phyloP scores from a whole-genome alignment of 2,113 vertebrate species.

The Polypterus senegalus region DNA sequence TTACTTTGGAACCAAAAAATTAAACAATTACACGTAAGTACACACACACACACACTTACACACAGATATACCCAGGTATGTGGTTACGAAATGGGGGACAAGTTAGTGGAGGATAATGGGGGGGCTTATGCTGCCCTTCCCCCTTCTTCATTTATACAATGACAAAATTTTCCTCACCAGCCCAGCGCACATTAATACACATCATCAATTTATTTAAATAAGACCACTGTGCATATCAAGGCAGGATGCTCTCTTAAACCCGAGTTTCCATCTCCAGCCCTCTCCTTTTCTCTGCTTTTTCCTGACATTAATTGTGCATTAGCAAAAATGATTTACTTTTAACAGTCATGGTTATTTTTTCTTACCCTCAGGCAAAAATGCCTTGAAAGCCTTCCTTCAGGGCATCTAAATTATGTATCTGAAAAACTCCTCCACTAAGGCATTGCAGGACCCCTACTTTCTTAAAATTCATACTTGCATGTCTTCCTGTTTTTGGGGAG shows the following conservation, averaged over 20 bases:
- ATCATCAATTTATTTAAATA: constrained; percentile 55
- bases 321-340: constrained; percentile 99
- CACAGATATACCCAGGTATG: constrained; percentile 22
- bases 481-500: constrained; percentile 97
- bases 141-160: constrained; percentile 35
- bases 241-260: constrained; percentile 76
- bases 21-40: constrained; percentile 45
- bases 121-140: not conserved
- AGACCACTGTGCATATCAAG: constrained; percentile 58
- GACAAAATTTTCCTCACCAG: constrained; percentile 40
- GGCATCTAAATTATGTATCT: constrained; percentile 99
- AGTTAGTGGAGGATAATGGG: too few relatives aligned
- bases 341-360: constrained; percentile 99
- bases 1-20: constrained; percentile 14
- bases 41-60: constrained; percentile 34
- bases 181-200: constrained; percentile 53
- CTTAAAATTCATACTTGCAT: constrained; percentile 88
- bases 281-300: constrained; percentile 68
- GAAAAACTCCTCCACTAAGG: constrained; percentile 96
- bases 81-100: too few relatives aligned
- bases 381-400: constrained; percentile 99
- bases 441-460: constrained; percentile 89
- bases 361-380: constrained; percentile 95
- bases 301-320: constrained; percentile 98
- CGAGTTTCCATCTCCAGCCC: constrained; percentile 82